phyloP scores from a whole-genome alignment of 2,888 invertebrate species.

The Elysia crispata region DNA sequence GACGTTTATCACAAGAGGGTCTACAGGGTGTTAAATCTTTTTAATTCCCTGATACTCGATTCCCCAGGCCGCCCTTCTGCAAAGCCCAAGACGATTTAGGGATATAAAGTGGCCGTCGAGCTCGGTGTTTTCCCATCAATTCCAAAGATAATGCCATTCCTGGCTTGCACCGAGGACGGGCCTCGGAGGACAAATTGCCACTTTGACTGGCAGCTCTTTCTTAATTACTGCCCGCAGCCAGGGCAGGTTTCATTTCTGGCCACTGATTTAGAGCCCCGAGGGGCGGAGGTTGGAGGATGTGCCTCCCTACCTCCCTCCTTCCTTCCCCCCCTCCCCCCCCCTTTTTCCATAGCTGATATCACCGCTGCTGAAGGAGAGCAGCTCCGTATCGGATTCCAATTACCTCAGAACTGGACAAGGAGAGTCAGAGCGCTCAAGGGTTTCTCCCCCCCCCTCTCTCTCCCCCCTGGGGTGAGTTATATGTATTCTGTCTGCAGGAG shows the following conservation, averaged over 20 bases:
- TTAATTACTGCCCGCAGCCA: slow-evolving; percentile 50
- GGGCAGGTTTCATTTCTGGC: slow-evolving; percentile 47
- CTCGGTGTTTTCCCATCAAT: slow-evolving; percentile 47
- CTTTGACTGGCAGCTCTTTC: slow-evolving; percentile 50
- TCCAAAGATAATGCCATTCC: slow-evolving; percentile 43
- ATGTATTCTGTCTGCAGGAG: too few species aligned
- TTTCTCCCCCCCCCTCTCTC: too few species aligned
- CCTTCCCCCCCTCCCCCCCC: not conserved
- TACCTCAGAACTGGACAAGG: too few species aligned
- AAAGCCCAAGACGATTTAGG: slow-evolving; percentile 43
- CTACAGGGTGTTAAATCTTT: slow-evolving; percentile 42
- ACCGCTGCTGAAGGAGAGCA: too few species aligned
- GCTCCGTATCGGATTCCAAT: too few species aligned
- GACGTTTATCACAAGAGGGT: slow-evolving; percentile 23
- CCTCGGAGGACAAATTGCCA: slow-evolving; percentile 51
- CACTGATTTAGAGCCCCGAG: slow-evolving; percentile 45
- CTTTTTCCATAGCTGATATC: too few species aligned
- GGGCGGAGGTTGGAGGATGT: slow-evolving; percentile 21
- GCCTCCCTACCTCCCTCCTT: not conserved
- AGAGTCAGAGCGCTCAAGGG: too few species aligned
- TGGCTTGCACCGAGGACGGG: slow-evolving; percentile 44
- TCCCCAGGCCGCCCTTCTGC: slow-evolving; percentile 21
- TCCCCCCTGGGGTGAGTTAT: too few species aligned
- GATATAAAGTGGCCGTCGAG: slow-evolving; percentile 35
- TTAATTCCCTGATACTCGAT: slow-evolving; percentile 41